Percentiles rank a stretch among this genome's conserved stretches.
Conservation (phyloP, 2,797 vertebrate genomes). For the Myiothlypis coronata region DNA sequence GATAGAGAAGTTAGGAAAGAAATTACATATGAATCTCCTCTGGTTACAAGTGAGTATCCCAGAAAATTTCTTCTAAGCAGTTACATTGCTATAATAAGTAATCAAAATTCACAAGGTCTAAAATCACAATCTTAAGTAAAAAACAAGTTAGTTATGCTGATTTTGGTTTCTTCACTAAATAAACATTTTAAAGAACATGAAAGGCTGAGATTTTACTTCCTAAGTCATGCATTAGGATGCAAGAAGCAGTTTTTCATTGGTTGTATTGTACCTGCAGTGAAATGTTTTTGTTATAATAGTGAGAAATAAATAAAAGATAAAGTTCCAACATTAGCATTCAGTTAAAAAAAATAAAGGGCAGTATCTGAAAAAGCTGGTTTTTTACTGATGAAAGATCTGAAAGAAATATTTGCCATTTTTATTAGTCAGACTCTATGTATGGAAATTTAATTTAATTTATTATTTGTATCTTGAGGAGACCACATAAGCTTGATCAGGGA, state of each 20-base stretch:
- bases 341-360: not conserved
- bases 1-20: not conserved
- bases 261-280: not conserved
- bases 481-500: not conserved
- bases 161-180: not conserved
- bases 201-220: not conserved
- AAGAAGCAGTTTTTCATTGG: not conserved
- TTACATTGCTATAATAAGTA: not conserved
- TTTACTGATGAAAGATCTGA: not conserved
- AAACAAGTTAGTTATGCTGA: not conserved
- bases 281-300: not conserved
- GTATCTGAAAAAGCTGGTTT: not conserved
- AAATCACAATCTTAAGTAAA: not conserved
- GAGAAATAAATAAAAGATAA: not conserved
- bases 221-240: not conserved
- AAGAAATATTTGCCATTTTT: not conserved
- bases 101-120: not conserved
- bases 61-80: not conserved
- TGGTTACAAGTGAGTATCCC: not conserved
- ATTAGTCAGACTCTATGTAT: not conserved
- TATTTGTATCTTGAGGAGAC: not conserved
- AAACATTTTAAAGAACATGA: not conserved
- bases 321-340: not conserved
- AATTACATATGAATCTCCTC: fast-evolving
- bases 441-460: not conserved